These are phyloP conservation scores for Drosophila affinis DNA, from an alignment of 2,888 invertebrate species.

Conservation along the genomic window DNA sequence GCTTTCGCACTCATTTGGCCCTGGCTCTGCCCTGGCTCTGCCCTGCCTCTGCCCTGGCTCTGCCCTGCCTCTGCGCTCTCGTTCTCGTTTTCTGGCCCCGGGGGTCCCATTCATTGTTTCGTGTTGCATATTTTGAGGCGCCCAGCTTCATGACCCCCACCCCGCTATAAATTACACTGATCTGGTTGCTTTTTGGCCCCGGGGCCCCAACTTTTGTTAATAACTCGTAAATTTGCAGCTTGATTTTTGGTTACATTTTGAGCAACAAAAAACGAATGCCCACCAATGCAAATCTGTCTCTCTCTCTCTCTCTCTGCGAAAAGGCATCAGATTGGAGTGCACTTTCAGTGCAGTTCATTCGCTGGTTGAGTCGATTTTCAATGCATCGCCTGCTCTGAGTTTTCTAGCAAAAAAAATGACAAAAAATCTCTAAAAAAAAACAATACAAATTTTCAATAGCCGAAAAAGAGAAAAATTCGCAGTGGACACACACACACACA, in stretches of 20 bases:
- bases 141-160: constrained; percentile 5
- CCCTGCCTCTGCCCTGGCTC: too few species aligned
- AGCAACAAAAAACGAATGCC: background rate
- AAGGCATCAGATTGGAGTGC: constrained; percentile 5
- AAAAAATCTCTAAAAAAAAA: background rate
- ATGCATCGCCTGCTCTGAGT: constrained; percentile 30
- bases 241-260: constrained; percentile 59
- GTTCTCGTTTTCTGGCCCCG: constrained; percentile 7
- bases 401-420: constrained; percentile 2
- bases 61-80: constrained; percentile 11
- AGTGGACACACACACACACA: constrained; percentile 1
- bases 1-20: constrained; percentile 64
- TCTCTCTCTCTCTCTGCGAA: background rate
- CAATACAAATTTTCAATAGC: constrained; percentile 14
- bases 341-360: constrained; percentile 11
- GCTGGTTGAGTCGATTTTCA: constrained; percentile 19
- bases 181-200: constrained; percentile 54
- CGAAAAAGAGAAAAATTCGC: constrained; percentile 24
- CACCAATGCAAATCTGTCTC: background rate
- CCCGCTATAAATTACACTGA: constrained; percentile 68
- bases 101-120: constrained; percentile 42
- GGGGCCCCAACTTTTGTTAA: constrained; percentile 46
- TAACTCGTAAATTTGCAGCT: constrained; percentile 64
- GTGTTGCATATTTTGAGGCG: constrained; percentile 39
- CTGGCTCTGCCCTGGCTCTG: background rate